Evolutionary conservation across 2,888 invertebrate species (phyloP).

Genomic region (Taphrorychus bicolor): DNA sequence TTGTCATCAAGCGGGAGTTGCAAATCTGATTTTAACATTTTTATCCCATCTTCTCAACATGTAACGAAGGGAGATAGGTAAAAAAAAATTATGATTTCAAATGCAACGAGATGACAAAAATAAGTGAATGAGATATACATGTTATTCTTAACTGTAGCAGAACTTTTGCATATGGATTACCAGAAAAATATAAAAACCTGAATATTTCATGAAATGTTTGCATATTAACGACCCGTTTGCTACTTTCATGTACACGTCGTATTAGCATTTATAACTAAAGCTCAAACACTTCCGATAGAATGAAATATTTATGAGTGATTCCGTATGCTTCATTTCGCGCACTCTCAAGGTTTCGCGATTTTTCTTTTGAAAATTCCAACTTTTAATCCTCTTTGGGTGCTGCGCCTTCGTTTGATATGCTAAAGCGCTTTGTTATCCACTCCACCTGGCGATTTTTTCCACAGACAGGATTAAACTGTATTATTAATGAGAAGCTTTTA

Average conservation of each 20-base stretch:
- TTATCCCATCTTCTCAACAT: too few relatives aligned
- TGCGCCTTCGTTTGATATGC: conserved; percentile 51
- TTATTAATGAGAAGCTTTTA: conserved; percentile 36
- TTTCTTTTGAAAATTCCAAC: conserved; percentile 49
- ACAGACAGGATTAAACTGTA: conserved; percentile 35
- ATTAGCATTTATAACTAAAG: conserved; percentile 57
- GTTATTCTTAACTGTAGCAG: too few relatives aligned
- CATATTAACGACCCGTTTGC: background rate
- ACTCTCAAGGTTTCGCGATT: conserved; percentile 43
- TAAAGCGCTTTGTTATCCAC: conserved; percentile 46
- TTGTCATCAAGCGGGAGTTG: too few relatives aligned
- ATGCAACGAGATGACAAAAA: too few relatives aligned
- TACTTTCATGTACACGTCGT: conserved; percentile 25
- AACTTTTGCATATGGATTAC: too few relatives aligned
- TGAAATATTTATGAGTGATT: conserved; percentile 56
- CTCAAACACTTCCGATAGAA: conserved; percentile 54
- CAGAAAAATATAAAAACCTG: too few relatives aligned
- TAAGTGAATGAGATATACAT: too few relatives aligned
- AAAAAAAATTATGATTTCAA: too few relatives aligned
- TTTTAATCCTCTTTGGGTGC: conserved; percentile 50
- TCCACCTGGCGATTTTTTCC: conserved; percentile 45
- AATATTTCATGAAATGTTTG: too few relatives aligned
- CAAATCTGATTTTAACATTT: too few relatives aligned
- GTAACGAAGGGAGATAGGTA: too few relatives aligned
- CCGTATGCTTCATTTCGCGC: conserved; percentile 51